Evolutionary conservation across 2,113 vertebrate species (phyloP).

Genomic region (Terrapene triunguis): DNA sequence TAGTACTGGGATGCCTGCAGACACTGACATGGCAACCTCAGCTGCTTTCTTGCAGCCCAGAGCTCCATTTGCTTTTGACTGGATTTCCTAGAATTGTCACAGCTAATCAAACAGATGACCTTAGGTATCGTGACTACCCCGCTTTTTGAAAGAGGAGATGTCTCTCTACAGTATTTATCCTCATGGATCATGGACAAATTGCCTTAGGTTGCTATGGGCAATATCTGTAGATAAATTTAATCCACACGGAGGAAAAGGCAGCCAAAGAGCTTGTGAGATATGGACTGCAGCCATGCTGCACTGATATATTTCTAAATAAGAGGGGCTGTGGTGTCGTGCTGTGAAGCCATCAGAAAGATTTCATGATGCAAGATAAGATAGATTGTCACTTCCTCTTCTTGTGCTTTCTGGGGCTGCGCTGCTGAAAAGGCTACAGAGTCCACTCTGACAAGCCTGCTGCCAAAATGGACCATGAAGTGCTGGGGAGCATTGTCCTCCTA

Average conservation of each 20-base stretch:
- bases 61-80: not conserved
- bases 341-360: constrained; percentile 61
- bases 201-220: not conserved
- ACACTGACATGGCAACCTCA: accelerated
- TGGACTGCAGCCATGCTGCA: accelerated
- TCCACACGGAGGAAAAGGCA: not conserved
- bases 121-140: not conserved
- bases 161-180: not conserved
- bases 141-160: not conserved
- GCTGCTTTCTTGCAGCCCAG: not conserved
- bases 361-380: constrained; percentile 61
- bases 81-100: not conserved
- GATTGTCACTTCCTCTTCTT: constrained; percentile 77
- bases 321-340: not conserved
- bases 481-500: constrained; percentile 88
- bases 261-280: not conserved
- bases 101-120: not conserved
- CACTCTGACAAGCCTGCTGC: not conserved
- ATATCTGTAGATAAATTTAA: not conserved
- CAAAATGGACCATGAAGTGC: constrained; percentile 84
- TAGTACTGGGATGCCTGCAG: accelerated
- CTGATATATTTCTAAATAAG: not conserved
- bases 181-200: not conserved
- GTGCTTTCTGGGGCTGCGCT: not conserved
- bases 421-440: not conserved